A percentile compares a stretch with the other conserved stretches of the same genome.
These are phyloP conservation scores for Ifrita kowaldi DNA, from an alignment of 2,113 vertebrate genomes.

Conservation along the genomic window DNA sequence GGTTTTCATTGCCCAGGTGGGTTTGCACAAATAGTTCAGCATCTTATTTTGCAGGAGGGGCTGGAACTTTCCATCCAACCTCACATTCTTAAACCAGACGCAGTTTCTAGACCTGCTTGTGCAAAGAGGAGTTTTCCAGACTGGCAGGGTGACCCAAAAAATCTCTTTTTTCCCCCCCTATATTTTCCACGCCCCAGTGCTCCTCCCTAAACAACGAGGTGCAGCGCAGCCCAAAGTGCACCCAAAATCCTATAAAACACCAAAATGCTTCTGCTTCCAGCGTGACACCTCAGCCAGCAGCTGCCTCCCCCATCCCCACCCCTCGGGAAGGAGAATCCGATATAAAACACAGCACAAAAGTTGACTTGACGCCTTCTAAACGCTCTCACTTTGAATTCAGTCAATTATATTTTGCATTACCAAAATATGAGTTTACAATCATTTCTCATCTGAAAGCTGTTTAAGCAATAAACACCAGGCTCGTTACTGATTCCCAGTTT, in stretches of 20 bases:
- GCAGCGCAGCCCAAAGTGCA: neutral
- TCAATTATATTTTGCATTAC: conserved; percentile 9
- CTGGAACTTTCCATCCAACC: neutral
- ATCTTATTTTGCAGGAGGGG: neutral
- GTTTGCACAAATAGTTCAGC: neutral
- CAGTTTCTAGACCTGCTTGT: neutral
- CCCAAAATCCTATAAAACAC: neutral
- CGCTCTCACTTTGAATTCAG: neutral
- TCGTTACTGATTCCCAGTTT: neutral
- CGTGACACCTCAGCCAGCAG: neutral
- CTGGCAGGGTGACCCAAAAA: neutral
- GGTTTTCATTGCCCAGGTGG: neutral
- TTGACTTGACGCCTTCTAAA: neutral
- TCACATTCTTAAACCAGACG: neutral
- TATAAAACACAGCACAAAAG: neutral
- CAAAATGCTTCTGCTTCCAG: neutral
- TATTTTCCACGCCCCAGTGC: neutral
- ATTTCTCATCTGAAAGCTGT: neutral
- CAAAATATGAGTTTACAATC: neutral
- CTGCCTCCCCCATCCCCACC: neutral
- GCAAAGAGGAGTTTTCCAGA: neutral
- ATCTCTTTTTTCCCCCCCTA: neutral
- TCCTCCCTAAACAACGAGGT: neutral
- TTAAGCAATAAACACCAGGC: neutral
- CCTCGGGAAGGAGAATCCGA: neutral